Evolutionary conservation across 2,888 invertebrate genomes (phyloP), one percentile per base, ranked within the genome.

Genomic region (Dryobota labecula): DNA sequence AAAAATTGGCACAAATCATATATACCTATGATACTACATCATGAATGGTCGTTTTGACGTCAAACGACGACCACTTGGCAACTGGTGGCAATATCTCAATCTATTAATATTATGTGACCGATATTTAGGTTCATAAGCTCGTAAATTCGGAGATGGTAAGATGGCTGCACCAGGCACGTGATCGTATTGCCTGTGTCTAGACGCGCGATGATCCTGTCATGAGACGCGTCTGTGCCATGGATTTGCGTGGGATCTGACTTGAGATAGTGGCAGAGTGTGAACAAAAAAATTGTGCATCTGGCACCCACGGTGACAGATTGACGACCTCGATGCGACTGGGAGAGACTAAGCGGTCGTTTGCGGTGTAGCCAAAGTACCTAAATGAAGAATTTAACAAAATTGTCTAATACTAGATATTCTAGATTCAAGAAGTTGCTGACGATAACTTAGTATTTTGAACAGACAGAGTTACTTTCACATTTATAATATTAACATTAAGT

Each of bases 81-180:
- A 57, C 67, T 13, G 36, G 2, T 54, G 2, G 43, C 18, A 30
- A 38, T 72, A 38, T 38, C 24, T 33, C 27, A 33, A 53, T 64
- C 73, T 83, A 78, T 84, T 78, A 76, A 66, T 83, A 71, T 70
- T 66, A 38, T 51, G 63, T 84, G 82, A 84, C 71, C 76, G 72
- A 82, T 72, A 73, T 77, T 61, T 57, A 24, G 43, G 54, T 57
- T 69, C 61, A 47, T 53, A 45, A 8, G 24, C 63, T 51, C 36
- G 56, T 79, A 70, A 62, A 77, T 45, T 43, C 27, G 47, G 15
- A 3, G 43, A 53, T 53, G 3, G 11, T 3, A 41, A 27, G 54
- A 36, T 67, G 54, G 54, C 9, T 49, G 27, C 0, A 4, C 20
- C 13, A 9, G 2, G 0, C 54, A 47, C 38, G 33, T 54, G 65